Percentiles rank a stretch among this genome's conserved stretches.
Evolutionary conservation across 2,113 vertebrate species (phyloP).

Genomic region (Ochotona curzoniae): DNA sequence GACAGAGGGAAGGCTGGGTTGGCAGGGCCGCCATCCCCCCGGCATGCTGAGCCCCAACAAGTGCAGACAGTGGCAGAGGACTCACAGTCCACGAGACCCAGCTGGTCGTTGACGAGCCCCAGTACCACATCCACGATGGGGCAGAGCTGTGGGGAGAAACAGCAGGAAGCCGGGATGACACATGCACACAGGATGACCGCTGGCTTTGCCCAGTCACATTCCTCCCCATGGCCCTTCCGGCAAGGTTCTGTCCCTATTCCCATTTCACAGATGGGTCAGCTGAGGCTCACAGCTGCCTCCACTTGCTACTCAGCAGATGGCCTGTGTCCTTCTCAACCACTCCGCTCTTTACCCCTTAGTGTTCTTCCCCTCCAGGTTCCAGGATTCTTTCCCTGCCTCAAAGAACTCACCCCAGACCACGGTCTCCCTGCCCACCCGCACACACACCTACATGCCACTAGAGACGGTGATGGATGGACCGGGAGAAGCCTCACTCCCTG

Average conservation of each 20-base stretch:
- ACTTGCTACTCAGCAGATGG: background rate
- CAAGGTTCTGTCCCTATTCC: background rate
- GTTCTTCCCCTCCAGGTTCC: background rate
- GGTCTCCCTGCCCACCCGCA: background rate
- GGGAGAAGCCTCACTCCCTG: background rate
- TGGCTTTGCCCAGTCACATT: no score
- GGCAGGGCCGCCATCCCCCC: no score
- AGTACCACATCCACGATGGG: constrained; percentile 65
- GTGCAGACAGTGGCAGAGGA: background rate
- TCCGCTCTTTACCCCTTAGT: background rate
- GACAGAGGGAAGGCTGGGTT: background rate
- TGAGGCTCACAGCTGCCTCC: background rate
- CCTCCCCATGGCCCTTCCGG: background rate
- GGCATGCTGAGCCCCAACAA: no score
- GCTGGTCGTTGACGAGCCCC: constrained; percentile 80
- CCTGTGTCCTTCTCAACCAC: background rate
- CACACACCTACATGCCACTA: background rate
- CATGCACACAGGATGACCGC: rapidly evolving
- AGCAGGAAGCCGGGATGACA: rapidly evolving
- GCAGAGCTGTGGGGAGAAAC: constrained; percentile 79
- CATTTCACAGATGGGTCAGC: background rate
- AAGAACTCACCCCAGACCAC: background rate
- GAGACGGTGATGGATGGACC: background rate
- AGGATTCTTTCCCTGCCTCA: background rate
- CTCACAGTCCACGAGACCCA: constrained; percentile 83